phyloP scores from a whole-genome alignment of 2,113 vertebrate species.

The Notechis scutatus region DNA sequence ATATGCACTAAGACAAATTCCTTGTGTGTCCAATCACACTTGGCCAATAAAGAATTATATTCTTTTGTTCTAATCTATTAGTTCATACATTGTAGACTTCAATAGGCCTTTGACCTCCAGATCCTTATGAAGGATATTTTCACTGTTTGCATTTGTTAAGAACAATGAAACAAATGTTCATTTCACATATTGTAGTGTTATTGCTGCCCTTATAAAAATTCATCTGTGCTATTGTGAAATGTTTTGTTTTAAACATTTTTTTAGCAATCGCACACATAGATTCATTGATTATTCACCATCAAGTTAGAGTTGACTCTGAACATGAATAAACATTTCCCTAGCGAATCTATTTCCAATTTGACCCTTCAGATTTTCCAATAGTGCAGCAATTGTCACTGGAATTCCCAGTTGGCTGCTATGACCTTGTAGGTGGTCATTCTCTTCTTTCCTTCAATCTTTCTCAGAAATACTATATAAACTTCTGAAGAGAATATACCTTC shows the following conservation, averaged over 20 bases:
- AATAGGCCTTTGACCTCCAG: neutral
- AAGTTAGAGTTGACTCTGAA: neutral
- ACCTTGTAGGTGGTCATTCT: neutral
- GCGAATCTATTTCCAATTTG: neutral
- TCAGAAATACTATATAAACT: neutral
- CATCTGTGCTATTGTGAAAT: neutral
- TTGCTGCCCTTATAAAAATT: neutral
- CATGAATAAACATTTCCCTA: neutral
- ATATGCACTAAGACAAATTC: no score
- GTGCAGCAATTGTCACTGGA: neutral
- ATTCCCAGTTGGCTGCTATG: neutral
- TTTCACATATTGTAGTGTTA: neutral
- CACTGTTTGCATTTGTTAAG: neutral
- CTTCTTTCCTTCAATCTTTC: neutral
- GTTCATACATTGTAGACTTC: no score
- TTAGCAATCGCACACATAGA: neutral
- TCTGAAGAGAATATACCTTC: neutral
- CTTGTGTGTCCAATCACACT: no score
- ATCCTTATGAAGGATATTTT: neutral
- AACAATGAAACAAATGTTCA: neutral
- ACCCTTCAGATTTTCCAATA: neutral
- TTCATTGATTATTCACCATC: neutral
- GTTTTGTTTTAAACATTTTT: no score
- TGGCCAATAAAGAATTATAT: no score
- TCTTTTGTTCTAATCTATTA: neutral